Conservation (phyloP, 2,113 vertebrate genomes). For the Eurypyga helias region DNA sequence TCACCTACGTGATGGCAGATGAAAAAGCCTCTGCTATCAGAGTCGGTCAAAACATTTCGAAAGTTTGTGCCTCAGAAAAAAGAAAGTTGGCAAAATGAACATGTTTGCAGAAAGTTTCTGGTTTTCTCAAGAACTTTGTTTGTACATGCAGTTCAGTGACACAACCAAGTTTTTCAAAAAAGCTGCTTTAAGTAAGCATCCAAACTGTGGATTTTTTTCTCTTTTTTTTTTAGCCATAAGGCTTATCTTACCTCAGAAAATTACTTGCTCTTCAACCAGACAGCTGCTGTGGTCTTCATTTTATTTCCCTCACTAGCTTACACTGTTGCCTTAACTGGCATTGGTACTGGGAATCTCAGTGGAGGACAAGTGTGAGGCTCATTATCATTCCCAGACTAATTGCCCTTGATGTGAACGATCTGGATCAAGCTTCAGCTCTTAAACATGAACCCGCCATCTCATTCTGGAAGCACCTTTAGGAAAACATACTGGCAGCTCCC, state of each 20-base stretch:
- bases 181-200: neutral
- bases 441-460: neutral
- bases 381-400: slow-evolving; percentile 7
- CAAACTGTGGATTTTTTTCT: neutral
- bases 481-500: neutral
- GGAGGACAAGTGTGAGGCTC: neutral
- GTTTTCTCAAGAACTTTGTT: neutral
- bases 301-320: neutral
- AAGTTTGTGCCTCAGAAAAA: neutral
- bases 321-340: neutral
- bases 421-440: neutral
- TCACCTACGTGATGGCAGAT: neutral
- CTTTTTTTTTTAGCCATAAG: neutral
- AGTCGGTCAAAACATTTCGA: neutral
- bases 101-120: neutral
- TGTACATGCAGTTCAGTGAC: neutral
- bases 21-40: fast-evolving
- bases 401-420: neutral
- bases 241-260: neutral
- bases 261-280: neutral
- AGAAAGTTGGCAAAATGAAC: neutral
- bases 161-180: neutral
- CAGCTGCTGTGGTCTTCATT: neutral
- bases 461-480: neutral
- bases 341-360: neutral